phyloP scores from a whole-genome alignment of 2,797 vertebrate species.

The Prionace glauca region DNA sequence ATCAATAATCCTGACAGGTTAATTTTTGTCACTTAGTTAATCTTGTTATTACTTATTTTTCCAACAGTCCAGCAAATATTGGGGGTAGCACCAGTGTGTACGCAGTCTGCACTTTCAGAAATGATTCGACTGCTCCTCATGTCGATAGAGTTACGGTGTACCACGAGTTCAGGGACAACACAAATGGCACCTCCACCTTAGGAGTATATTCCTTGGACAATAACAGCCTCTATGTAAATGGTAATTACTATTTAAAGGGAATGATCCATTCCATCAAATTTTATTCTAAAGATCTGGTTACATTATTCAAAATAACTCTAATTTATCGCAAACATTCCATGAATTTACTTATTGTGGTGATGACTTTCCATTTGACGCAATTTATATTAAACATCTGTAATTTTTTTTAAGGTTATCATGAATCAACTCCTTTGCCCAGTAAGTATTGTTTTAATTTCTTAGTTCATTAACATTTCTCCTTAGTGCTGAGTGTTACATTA shows the following conservation, averaged over 20 bases:
- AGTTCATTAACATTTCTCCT: neutral
- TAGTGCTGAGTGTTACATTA: neutral
- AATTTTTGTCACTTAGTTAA: no score
- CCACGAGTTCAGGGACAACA: neutral
- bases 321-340: no score
- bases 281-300: neutral
- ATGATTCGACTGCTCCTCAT: neutral
- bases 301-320: neutral
- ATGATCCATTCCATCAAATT: neutral
- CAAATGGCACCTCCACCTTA: neutral
- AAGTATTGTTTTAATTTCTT: neutral
- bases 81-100: neutral
- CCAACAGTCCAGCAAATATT: neutral
- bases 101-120: conserved; percentile 6
- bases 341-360: neutral
- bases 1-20: neutral
- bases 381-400: neutral
- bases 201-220: neutral
- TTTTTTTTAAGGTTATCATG: conserved; percentile 3
- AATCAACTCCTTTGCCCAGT: neutral
- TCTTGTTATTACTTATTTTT: neutral
- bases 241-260: neutral
- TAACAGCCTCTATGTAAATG: conserved; percentile 2
- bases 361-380: neutral
- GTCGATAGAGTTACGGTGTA: neutral